Conservation (phyloP, 2,888 invertebrate genomes). For the Caenorhabditis japonica region DNA sequence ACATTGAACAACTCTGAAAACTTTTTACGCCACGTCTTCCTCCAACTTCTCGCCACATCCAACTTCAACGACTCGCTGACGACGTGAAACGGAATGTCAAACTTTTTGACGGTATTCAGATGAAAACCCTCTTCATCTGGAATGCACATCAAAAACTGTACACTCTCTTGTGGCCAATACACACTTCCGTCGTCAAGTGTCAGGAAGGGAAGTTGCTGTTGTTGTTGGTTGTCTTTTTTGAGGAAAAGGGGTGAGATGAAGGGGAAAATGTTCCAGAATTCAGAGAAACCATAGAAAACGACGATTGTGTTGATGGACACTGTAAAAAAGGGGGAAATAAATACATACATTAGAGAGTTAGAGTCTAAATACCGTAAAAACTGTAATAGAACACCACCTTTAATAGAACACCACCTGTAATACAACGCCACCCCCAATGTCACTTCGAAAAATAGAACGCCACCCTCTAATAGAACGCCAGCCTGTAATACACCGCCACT, state of each 20-base stretch:
- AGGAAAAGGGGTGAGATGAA: constrained; percentile 64
- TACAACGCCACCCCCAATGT: too few species aligned
- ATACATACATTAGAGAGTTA: background rate
- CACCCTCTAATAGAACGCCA: too few species aligned
- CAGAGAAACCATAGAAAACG: constrained; percentile 67
- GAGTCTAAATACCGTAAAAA: too few species aligned
- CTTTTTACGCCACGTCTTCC: constrained; percentile 37
- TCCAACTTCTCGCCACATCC: constrained; percentile 35
- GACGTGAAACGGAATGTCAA: constrained; percentile 45
- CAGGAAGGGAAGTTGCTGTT: constrained; percentile 26
- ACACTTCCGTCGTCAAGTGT: constrained; percentile 58
- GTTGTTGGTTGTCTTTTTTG: constrained; percentile 24
- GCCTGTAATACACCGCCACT: too few species aligned
- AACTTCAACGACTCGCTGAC: constrained; percentile 22
- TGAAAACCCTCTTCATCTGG: constrained; percentile 54
- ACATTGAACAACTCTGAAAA: constrained; percentile 43
- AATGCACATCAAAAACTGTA: constrained; percentile 56
- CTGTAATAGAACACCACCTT: too few species aligned
- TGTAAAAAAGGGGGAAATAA: background rate
- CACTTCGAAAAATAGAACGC: too few species aligned
- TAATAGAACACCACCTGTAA: too few species aligned
- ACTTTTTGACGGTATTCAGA: constrained; percentile 45
- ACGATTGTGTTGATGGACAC: constrained; percentile 48
- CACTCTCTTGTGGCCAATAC: constrained; percentile 35
- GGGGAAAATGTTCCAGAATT: constrained; percentile 64